A percentile compares a stretch with the other conserved stretches of the same genome.
These are phyloP conservation scores for Platysteira castanea DNA, from an alignment of 2,113 vertebrate species.

Conservation along the genomic window DNA sequence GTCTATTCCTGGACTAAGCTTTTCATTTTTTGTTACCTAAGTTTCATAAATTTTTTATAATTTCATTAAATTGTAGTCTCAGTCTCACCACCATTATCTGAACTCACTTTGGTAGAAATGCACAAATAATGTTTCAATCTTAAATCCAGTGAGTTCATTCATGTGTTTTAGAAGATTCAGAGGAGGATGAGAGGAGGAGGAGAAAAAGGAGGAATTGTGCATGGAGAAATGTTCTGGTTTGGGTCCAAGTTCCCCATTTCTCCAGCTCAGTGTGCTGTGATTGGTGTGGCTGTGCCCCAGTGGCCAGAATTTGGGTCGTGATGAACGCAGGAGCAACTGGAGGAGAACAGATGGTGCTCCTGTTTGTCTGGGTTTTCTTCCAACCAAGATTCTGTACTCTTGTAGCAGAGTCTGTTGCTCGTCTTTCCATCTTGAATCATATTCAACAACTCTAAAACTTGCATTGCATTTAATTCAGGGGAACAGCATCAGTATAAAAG, in stretches of 20 bases:
- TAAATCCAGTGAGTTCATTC: not conserved
- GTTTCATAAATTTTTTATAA: not conserved
- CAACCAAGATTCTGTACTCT: not conserved
- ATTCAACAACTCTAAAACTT: not conserved
- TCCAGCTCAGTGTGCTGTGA: not conserved
- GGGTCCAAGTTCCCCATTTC: not conserved
- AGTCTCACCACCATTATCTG: not conserved
- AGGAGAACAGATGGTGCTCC: not conserved
- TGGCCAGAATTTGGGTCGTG: not conserved
- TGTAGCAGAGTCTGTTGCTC: not conserved
- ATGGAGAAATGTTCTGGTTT: not conserved
- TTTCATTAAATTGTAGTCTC: not conserved
- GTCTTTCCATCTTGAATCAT: not conserved
- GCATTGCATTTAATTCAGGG: not conserved
- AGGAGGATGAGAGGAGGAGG: not conserved
- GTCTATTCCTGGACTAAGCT: not conserved
- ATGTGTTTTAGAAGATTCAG: not conserved
- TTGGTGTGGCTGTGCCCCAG: not conserved
- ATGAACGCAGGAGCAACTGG: not conserved
- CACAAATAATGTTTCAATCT: not conserved
- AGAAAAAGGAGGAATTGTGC: not conserved
- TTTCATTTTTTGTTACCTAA: not conserved
- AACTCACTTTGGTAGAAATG: not conserved
- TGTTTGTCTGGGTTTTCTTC: not conserved
- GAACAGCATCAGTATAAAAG: accelerated